Base-by-base conservation (phyloP, 2,888 invertebrate genomes). In the Orchestes rusci region DNA sequence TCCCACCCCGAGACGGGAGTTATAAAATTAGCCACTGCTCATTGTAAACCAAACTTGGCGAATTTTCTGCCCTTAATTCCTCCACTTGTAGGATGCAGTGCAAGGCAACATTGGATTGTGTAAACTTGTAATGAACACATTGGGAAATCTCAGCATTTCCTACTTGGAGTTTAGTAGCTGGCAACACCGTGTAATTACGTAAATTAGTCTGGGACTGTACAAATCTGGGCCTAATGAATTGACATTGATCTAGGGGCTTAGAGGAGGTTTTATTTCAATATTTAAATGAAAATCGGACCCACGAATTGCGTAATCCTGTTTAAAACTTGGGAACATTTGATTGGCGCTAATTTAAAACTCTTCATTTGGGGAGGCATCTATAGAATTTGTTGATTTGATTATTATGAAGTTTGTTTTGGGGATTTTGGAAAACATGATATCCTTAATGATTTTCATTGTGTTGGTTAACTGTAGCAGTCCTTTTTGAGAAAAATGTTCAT, bases 11-110 rank as follows among this genome's bases (percentile, higher is more conserved):
- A 61, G 46, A 46, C 40, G 44, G 43, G 64, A 64, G 65, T 69
- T 69, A 70, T 70, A 66, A 65, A 70, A 71, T 70, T 71, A 71
- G 65, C 64, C 62, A 63, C 64, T 65, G 68, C 70, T 70, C 70
- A 71, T 71, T 71, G 70, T 70, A 71, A 71, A 70, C 70, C 69
- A 69, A 70, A 70, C 70, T 70, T 63, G 66, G 68, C 67, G 69
- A 70, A 70, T 70, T 70, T 64, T 63, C 65, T 64, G 60, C 60
- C 63, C 63, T 62, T 67, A 68, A 67, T 68, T 68, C 65, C 62
- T 59, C 63, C 65, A 66, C 63, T 67, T 65, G 67, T 61, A 23
- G 5, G 23, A 23, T 10, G 10, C 5, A 23, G 5, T 7, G 23
- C 10, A 10, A 7, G 65, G 65, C 59, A 46, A 56, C 57, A 52